Base-by-base conservation (phyloP, 2,113 vertebrate genomes). In the Panthera tigris region DNA sequence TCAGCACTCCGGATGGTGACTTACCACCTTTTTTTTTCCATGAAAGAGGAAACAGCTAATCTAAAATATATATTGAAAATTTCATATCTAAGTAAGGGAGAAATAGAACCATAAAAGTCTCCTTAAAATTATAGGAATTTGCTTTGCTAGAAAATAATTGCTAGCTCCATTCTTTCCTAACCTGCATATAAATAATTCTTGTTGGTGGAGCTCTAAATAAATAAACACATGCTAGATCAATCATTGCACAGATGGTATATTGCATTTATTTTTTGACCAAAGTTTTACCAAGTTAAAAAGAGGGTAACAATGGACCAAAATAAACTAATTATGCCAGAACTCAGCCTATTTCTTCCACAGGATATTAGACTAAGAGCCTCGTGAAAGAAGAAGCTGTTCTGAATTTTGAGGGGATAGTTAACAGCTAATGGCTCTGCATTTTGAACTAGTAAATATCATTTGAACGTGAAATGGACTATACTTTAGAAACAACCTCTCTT, bases 201-300 rank as follows among this genome's bases (percentile, higher is more conserved):
- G 19, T 79, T 71, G 33, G 16, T 73, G 4, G 39, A 95, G 11
- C 5, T 84, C 31, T 76, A 94, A 73, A 83, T 86, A 76, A 92
- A 89, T 61, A 92, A 95, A 73, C 45, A 63, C 1, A 31, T 33
- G 16, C 16, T 89, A 61, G 41, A 78, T 96, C 50, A 85, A n/a
- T 89, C 23, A 81, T 76, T 79, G 45, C 29, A 91, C 48, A 95
- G 33, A 82, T 85, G n/a, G n/a, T 1, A 41, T 33, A 41, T 33
- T 95, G 19, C 23, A 69, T 87, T 86, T 88, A 94, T 80, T 96
- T 97, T 97, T 94, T 66, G 16, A 89, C 48, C 41, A 63, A 41
- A 63, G 50, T 82, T 89, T 95, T 66, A 61, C 39, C 61, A 94
- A 94, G 52, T 61, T 52, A 97, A 89, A 41, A 3, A 74, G 33